Evolutionary conservation across 2,888 invertebrate genomes (phyloP), one percentile per base, ranked within the genome.

Genomic region (Argyra leucocephala): DNA sequence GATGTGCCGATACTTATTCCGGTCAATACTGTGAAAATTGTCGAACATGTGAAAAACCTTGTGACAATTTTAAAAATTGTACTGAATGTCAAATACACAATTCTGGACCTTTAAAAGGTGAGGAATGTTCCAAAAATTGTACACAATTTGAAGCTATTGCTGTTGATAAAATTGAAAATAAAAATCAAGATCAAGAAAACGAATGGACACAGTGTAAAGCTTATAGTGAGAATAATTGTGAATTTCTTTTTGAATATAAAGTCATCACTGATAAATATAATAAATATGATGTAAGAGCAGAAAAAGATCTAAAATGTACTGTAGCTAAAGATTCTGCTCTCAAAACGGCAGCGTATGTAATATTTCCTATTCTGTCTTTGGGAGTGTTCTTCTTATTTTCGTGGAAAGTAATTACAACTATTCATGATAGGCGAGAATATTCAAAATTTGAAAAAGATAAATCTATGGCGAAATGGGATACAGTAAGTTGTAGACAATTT

Each of bases 381-480:
- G 97, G 97, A 2, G 82, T 97, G 70, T 89, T 93, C 21, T 82
- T 95, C 62, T 82, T 97, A 26, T 83, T 96, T 72, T 83, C 96
- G 69, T 97, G 97, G 96, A 97, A 97, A 82, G 83, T 96, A 72
- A 84, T 95, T 64, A 96, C 96, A 48, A 92, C 93, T 36, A 91
- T 96, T 71, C 94, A 95, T 76, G 97, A 97, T 80, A 82, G 93
- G 65, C 82, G 96, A 70, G 96, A 97, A 81, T 96, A 92, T 78
- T 96, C 96, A 60, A 89, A 89, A 76, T 97, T 97, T 81, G 93
- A 96, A 80, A 93, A 95, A 78, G 96, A 96, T 78, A 84, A 93
- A 70, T 89, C 91, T 85, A 91, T 91, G 87, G 95, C 96, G 69
- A 91, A 92, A 79, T 97, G 96, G 95, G 95, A 96, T 78, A 93